Evolutionary conservation across 1,140 invertebrate species (phyloP), one percentile per base, ranked within the genome.

Genomic region (Ceratosolen solmsi): DNA sequence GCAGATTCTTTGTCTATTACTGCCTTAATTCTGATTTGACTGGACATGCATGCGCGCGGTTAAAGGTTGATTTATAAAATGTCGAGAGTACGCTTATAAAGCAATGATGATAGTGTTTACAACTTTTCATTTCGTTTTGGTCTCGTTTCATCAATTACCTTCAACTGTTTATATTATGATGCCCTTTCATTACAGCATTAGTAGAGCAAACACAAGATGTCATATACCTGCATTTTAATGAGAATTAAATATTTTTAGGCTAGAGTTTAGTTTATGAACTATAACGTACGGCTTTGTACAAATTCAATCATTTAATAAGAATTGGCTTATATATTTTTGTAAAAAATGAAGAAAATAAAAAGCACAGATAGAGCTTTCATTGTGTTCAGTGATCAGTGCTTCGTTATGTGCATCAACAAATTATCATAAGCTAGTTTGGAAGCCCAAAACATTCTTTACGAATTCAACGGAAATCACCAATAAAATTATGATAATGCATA

Each of bases 311-410:
- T 63, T 63, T 63, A 33, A 63, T 33, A 63, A 20, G 15, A 30
- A 33, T 56, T 3, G 5, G 27, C 49, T 56, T 36, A 54, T 74
- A n/a, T 56, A 36, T 74, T 74, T 74, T 73, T 73, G 46, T 73
- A 73, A 54, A 73, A 73, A 73, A 30, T 51, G 8, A 20, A 56
- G 8, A 1, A 56, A 51, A 54, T 51, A 54, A 20, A 33, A 51
- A 74, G 49, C 30, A 36, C 36, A 54, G 49, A 54, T 56, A 22
- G 72, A 33, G 33, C n/a, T 20, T 36, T 13, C 7, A 56, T n/a
- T 74, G 8, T 54, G 41, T 33, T 54, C 33, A 56, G 17, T 17
- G 30, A 56, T n/a, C n/a, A n/a, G n/a, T n/a, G n/a, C n/a, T n/a
- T n/a, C n/a, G n/a, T n/a, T n/a, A n/a, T n/a, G n/a, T 27, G 49